Conservation (phyloP, 1,140 invertebrate species). For the Drosophila navojoa region DNA sequence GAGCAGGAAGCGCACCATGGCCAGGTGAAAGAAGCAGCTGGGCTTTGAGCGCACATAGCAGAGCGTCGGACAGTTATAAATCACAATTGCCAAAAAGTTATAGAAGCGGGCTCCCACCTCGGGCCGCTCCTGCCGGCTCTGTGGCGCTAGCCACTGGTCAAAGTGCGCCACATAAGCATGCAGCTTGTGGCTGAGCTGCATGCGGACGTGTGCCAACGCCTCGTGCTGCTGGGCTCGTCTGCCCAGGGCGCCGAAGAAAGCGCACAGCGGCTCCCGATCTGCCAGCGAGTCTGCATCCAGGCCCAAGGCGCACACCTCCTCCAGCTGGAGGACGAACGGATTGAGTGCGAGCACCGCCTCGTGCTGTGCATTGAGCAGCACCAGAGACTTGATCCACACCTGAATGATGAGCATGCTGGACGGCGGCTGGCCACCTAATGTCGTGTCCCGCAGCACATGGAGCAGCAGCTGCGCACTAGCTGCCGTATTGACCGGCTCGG, state of each 20-base stretch:
- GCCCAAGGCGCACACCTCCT: slow-evolving; percentile 52
- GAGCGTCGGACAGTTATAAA: slow-evolving; percentile 75
- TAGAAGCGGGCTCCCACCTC: slow-evolving; percentile 71
- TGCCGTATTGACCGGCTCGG: slow-evolving; percentile 56
- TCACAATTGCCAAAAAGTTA: slow-evolving; percentile 80
- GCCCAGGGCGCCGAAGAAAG: slow-evolving; percentile 72
- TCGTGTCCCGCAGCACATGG: slow-evolving; percentile 39
- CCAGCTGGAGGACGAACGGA: slow-evolving; percentile 45
- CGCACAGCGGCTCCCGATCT: slow-evolving; percentile 69
- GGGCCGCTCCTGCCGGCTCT: slow-evolving; percentile 4
- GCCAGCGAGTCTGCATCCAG: slow-evolving; percentile 50
- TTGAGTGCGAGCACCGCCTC: slow-evolving; percentile 55
- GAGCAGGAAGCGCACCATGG: slow-evolving; percentile 73
- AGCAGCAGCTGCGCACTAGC: slow-evolving; percentile 67
- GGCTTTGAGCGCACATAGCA: slow-evolving; percentile 77
- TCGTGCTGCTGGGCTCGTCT: slow-evolving; percentile 53
- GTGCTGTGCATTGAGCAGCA: slow-evolving; percentile 65
- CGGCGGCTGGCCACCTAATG: neutral
- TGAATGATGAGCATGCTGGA: slow-evolving; percentile 53
- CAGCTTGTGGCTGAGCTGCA: slow-evolving; percentile 67
- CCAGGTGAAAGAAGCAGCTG: slow-evolving; percentile 78
- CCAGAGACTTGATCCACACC: slow-evolving; percentile 76
- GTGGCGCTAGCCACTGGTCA: slow-evolving; percentile 67
- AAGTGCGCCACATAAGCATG: slow-evolving; percentile 71
- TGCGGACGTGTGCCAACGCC: slow-evolving; percentile 46